Percentiles rank a stretch among this genome's conserved stretches.
phyloP scores from a whole-genome alignment of 2,888 invertebrate genomes.

The Netelia melanura region DNA sequence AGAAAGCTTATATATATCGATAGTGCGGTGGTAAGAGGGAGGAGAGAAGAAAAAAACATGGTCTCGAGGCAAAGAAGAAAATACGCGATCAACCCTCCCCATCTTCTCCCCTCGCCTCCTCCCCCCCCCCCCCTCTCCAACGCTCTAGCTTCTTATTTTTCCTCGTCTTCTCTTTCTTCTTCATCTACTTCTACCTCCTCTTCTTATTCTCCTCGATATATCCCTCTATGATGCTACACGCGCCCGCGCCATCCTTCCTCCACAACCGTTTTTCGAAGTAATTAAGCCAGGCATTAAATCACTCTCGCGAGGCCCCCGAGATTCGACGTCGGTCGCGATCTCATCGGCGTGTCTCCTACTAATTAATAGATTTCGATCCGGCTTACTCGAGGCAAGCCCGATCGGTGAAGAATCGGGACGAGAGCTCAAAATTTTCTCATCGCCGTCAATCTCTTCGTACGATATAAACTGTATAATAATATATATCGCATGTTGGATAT shows the following conservation, averaged over 20 bases:
- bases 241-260: slow-evolving; percentile 49
- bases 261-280: slow-evolving; percentile 79
- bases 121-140: no score
- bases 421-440: slow-evolving; percentile 64
- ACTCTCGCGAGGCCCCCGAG: slow-evolving; percentile 72
- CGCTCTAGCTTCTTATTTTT: slow-evolving; percentile 21
- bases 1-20: not conserved
- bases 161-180: slow-evolving; percentile 40
- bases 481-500: slow-evolving; percentile 1
- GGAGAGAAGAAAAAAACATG: slow-evolving; percentile 48
- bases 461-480: slow-evolving; percentile 28
- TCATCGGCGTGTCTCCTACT: slow-evolving; percentile 77
- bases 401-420: slow-evolving; percentile 24
- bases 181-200: slow-evolving; percentile 9
- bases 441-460: slow-evolving; percentile 60
- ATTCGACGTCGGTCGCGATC: slow-evolving; percentile 69
- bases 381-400: slow-evolving; percentile 7
- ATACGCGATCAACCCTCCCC: slow-evolving; percentile 60
- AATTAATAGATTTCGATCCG: slow-evolving; percentile 79
- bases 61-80: slow-evolving; percentile 62
- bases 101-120: slow-evolving; percentile 8
- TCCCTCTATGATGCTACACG: slow-evolving; percentile 49
- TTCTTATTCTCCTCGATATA: slow-evolving; percentile 10
- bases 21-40: not conserved
- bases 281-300: slow-evolving; percentile 81